Evolutionary conservation across 2,113 vertebrate species (phyloP).

Genomic region (Elanoides forficatus): DNA sequence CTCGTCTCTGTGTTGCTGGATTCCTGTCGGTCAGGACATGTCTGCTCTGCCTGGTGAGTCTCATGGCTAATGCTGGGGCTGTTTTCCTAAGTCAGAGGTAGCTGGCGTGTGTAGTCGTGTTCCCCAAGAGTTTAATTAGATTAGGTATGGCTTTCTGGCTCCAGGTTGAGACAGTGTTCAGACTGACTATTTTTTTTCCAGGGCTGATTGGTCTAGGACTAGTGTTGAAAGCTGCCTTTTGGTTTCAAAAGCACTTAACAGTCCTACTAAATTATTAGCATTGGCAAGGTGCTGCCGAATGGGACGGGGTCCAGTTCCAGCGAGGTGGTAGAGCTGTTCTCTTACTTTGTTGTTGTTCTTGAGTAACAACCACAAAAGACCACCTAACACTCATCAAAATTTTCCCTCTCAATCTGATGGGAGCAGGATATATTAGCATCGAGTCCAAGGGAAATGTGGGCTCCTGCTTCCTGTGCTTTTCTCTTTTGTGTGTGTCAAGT

Average conservation of each 20-base stretch:
- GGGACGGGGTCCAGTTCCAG: neutral
- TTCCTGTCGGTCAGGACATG: neutral
- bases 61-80: neutral
- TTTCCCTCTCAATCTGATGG: neutral
- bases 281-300: neutral
- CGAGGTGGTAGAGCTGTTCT: neutral
- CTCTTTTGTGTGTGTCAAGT: neutral
- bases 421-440: neutral
- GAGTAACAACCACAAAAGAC: neutral
- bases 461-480: neutral
- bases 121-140: neutral
- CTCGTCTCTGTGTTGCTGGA: neutral
- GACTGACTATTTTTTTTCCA: neutral
- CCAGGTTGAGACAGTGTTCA: neutral
- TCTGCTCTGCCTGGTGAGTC: neutral
- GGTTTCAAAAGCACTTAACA: neutral
- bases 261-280: neutral
- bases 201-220: neutral
- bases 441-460: neutral
- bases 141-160: neutral
- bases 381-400: neutral
- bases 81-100: neutral
- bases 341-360: neutral
- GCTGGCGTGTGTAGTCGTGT: accelerated
- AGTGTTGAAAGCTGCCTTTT: neutral